These are phyloP conservation scores for Cyanoramphus novaezelandiae DNA, from an alignment of 2,113 vertebrate genomes.

Conservation along the genomic window DNA sequence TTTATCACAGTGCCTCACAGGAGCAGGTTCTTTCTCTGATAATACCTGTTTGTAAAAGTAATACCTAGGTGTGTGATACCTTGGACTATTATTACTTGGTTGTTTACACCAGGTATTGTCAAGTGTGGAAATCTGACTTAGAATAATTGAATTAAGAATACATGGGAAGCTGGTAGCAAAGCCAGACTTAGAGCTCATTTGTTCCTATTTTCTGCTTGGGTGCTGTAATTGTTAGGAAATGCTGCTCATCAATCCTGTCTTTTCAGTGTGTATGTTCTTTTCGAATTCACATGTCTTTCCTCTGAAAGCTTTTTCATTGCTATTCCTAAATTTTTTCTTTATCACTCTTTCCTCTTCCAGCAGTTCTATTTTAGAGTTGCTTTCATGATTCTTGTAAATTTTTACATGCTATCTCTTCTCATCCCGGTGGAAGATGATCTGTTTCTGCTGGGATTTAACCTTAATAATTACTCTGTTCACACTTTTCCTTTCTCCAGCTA, in stretches of 20 bases:
- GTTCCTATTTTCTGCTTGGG: background rate
- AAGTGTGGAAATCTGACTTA: background rate
- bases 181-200: background rate
- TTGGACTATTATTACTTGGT: background rate
- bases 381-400: slow-evolving; percentile 24
- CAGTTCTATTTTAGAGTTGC: slow-evolving; percentile 27
- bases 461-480: slow-evolving; percentile 9
- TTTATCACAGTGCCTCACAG: background rate
- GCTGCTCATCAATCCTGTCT: background rate
- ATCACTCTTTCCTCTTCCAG: background rate
- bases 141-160: background rate
- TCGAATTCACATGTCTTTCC: background rate
- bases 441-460: slow-evolving; percentile 5
- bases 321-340: slow-evolving; percentile 10
- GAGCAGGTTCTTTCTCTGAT: background rate
- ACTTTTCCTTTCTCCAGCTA: background rate
- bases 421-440: background rate
- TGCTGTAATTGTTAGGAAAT: background rate
- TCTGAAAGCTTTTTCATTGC: background rate
- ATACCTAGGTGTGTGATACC: background rate
- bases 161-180: background rate
- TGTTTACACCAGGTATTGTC: background rate
- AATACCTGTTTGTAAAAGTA: background rate
- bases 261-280: background rate
- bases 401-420: background rate